Base-by-base conservation (phyloP, 2,113 vertebrate species). In the Bubo blakistoni region DNA sequence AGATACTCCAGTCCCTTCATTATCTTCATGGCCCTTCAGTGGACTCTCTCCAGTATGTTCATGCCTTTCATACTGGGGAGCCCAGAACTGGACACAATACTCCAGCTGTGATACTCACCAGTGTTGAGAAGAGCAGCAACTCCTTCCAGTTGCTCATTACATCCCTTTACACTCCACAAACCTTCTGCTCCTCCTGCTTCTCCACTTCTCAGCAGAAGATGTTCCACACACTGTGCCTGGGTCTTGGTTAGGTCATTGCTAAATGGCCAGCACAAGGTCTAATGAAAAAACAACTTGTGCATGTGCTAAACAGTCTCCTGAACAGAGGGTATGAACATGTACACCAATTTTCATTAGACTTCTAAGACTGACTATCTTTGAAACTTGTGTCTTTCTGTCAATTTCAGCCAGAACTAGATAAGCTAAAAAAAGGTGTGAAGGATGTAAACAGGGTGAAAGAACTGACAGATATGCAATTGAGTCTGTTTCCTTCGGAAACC, bases 391-490 rank as follows among this genome's bases (percentile, higher is more conserved):
- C 58, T 51, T 84, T 44, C 59, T 77, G 20, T 26, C 47, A 36
- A 36, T 36, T 84, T 80, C 57, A 76, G 63, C 18, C 27, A 55
- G 36, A 78, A 36, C 8, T 36, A 42, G 11, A 51, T 17, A 47
- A 47, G 10, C 63, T 51, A 42, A 85, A 67, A 55, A 46, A 62
- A 79, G 5, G 25, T 14, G 10, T 30, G 38, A 67, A 58, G 21
- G 44, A 81, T 25, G 26, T 44, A 16, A 73, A 52, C 17, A 62
- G 22, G 12, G 30, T 72, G 69, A 57, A 72, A 72, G 34, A 70
- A 66, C 16, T 21, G 21, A 61, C n/a, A 81, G 16, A 58, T 26
- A 21, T 0, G 6, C 0, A 0, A 57, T 6, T 30, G 36, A 93
- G 40, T 16, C 26, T 15, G 16, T 61, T 78, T 80, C 46, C 34